phyloP scores from a whole-genome alignment of 2,888 invertebrate genomes.

The Sepiola atlantica region DNA sequence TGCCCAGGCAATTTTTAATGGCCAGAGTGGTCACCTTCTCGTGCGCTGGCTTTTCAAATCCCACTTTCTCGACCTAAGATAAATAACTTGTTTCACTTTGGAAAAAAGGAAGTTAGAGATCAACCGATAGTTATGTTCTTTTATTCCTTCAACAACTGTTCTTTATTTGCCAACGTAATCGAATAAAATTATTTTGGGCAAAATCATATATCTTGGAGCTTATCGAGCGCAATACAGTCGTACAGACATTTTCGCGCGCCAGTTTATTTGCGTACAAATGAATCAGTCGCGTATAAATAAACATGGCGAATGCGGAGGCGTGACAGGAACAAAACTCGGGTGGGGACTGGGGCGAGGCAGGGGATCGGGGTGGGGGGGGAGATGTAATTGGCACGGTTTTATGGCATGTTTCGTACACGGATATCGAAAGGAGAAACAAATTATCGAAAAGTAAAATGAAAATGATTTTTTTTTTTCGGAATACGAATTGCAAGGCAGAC shows the following conservation, averaged over 20 bases:
- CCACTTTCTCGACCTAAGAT: too few species aligned
- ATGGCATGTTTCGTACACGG: not conserved
- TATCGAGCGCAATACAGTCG: not conserved
- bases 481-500: too few species aligned
- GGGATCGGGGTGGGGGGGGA: not conserved
- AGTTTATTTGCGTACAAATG: not conserved
- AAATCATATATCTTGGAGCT: not conserved
- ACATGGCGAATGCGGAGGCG: not conserved
- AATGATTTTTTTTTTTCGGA: too few species aligned
- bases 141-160: not conserved
- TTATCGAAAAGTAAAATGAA: too few species aligned
- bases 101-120: too few species aligned
- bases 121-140: too few species aligned
- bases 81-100: too few species aligned
- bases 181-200: not conserved
- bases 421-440: not conserved
- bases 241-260: not conserved
- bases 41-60: too few species aligned
- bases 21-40: too few species aligned
- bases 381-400: not conserved
- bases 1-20: too few species aligned
- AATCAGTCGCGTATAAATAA: not conserved
- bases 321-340: not conserved
- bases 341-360: too few species aligned
- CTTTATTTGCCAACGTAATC: not conserved